phyloP scores from a whole-genome alignment of 2,113 vertebrate genomes.

The Xiphophorus hellerii region DNA sequence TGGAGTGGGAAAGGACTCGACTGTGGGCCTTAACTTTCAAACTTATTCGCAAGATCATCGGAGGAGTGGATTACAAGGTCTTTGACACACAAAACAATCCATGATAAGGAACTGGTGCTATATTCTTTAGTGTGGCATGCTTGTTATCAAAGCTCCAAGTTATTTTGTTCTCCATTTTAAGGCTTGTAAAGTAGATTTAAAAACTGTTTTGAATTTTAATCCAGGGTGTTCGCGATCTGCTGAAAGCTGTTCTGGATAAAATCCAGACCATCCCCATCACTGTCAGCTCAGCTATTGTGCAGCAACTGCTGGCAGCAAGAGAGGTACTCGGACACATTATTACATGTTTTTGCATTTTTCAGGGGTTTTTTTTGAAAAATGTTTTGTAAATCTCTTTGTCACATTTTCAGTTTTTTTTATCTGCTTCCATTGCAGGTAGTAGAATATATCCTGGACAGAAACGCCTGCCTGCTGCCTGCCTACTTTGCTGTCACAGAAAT shows the following conservation, averaged over 20 bases:
- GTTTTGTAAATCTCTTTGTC: not conserved
- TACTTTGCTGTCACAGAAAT: slow-evolving; percentile 98
- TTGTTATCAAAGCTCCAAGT: no score
- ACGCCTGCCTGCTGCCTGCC: slow-evolving; percentile 95
- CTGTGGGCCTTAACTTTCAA: slow-evolving; percentile 96
- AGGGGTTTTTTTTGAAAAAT: not conserved
- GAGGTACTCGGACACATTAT: slow-evolving; percentile 78
- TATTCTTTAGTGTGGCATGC: not conserved
- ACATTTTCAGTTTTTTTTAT: not conserved
- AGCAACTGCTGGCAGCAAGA: slow-evolving; percentile 93
- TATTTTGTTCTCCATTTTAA: not conserved
- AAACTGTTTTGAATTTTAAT: slow-evolving; percentile 3
- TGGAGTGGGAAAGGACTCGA: slow-evolving; percentile 98
- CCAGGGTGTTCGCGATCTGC: slow-evolving; percentile 94
- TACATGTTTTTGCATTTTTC: not conserved
- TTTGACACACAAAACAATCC: not conserved
- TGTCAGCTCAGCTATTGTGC: slow-evolving; percentile 96
- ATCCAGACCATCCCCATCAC: slow-evolving; percentile 93
- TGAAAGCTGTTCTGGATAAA: slow-evolving; percentile 96
- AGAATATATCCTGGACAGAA: slow-evolving; percentile 97
- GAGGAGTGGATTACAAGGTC: slow-evolving; percentile 99
- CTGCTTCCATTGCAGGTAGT: slow-evolving; percentile 84
- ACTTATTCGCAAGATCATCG: slow-evolving; percentile 95
- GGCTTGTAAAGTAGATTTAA: not conserved
- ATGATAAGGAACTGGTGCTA: not conserved